Base-by-base conservation (phyloP, 2,113 vertebrate genomes). In the Odobenus rosmarus region DNA sequence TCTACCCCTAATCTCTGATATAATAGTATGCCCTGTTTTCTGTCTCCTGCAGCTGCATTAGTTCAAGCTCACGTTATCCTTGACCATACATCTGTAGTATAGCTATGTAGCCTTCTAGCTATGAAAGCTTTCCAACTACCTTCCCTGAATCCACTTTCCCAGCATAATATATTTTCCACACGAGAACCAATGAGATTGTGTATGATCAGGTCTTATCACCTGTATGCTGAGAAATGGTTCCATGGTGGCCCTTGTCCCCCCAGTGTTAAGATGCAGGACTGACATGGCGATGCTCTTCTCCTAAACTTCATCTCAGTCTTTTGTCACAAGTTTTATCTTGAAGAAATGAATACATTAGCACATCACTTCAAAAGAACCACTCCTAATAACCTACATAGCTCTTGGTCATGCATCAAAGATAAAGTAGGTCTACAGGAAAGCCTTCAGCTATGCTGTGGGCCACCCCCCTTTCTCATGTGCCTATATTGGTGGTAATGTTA, bases 41-140 rank as follows among this genome's bases (percentile, higher is more conserved):
- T 81, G 18, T 64, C 46, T 74, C 33, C 19, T 42, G 16, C 42
- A 53, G 10, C 21, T 57, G 18, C 23, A 10, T 83, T 28, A 24
- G 3, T 33, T 49, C 7, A 51, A 18, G 12, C 11, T 55, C 69
- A 15, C 9, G 0, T 71, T 51, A 3, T 14, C 81, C 13, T 23
- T 39, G 33, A n/a, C 9, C 12, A 7, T 1, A 11, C 0, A 2
- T 13, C 19, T 67, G 16, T 9, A 49, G 28, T 57, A n/a, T n/a
- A n/a, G n/a, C n/a, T n/a, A n/a, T n/a, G n/a, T n/a, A 39, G 5
- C 6, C 49, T 80, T 51, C 3, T 1, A 33, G 6, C 24, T 59
- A 13, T 15, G 42, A 26, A 21, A 36, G 4, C 9, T 82, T 76
- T 84, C 31, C 39, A 67, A 4, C 24, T 19, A 26, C 33, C 6